phyloP scores from a whole-genome alignment of 2,113 vertebrate genomes.

The Aptenodytes forsteri region DNA sequence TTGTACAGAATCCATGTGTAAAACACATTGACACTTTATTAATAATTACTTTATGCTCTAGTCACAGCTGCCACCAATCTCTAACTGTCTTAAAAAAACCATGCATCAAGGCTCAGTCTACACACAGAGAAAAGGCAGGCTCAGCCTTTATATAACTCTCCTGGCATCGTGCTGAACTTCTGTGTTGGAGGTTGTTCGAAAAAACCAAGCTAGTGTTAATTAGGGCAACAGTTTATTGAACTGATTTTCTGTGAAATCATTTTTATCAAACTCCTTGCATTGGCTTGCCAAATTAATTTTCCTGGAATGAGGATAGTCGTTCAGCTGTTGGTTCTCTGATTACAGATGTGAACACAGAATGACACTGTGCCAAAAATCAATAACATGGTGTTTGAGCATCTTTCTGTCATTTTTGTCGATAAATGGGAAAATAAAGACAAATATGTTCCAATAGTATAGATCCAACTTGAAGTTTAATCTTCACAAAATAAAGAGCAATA shows the following conservation, averaged over 20 bases:
- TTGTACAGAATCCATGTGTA: background rate
- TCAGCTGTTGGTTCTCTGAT: background rate
- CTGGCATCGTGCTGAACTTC: background rate
- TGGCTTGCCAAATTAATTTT: background rate
- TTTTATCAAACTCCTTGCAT: background rate
- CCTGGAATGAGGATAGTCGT: background rate
- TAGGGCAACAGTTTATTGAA: background rate
- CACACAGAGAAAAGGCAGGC: background rate
- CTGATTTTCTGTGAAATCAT: background rate
- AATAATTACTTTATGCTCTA: background rate
- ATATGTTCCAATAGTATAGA: background rate
- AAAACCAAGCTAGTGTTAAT: background rate
- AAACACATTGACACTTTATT: background rate
- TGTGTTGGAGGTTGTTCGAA: background rate
- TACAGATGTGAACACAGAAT: background rate
- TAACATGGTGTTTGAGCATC: background rate
- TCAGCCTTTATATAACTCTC: background rate
- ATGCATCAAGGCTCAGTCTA: background rate
- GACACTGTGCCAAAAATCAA: background rate
- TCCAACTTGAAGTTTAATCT: background rate
- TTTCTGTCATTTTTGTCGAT: background rate
- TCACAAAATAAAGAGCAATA: background rate
- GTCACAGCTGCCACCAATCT: background rate
- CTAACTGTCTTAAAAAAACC: background rate
- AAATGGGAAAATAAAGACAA: background rate